Conservation (phyloP, 2,888 invertebrate species). For the Heliconius erato region DNA sequence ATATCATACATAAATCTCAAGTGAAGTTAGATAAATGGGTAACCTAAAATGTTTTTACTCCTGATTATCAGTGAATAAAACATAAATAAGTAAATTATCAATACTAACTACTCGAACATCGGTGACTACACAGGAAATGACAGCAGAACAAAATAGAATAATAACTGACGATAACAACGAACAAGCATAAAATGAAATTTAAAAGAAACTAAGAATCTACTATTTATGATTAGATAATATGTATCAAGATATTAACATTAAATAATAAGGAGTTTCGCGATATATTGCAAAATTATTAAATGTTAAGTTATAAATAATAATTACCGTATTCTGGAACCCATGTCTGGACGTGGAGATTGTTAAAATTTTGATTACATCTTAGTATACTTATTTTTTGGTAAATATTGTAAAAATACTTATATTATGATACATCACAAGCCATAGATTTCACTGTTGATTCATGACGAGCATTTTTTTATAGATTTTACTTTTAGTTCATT, state of each 20-base stretch:
- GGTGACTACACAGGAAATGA: constrained; percentile 47
- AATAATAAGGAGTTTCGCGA: constrained; percentile 20
- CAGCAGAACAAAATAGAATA: constrained; percentile 29
- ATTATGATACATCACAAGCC: constrained; percentile 75
- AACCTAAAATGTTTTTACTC: not conserved
- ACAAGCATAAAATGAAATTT: constrained; percentile 52
- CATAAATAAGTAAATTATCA: constrained; percentile 43
- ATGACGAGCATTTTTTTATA: constrained; percentile 61
- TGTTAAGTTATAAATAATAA: not conserved
- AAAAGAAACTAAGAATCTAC: not conserved
- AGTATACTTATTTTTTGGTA: constrained; percentile 48
- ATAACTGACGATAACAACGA: constrained; percentile 26
- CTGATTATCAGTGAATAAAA: not conserved
- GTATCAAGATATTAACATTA: constrained; percentile 35
- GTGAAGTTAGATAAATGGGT: not conserved
- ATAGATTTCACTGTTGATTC: constrained; percentile 65
- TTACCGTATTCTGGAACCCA: constrained; percentile 84
- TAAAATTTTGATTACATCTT: constrained; percentile 73
- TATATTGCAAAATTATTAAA: not conserved
- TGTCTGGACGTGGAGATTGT: constrained; percentile 74
- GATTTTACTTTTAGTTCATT: constrained; percentile 58
- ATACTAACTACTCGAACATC: constrained; percentile 27
- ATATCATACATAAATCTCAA: not conserved
- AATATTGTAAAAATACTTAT: constrained; percentile 55
- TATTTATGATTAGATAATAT: constrained; percentile 51